Conservation (phyloP, 2,888 invertebrate genomes). For the Nycteola revayana region DNA sequence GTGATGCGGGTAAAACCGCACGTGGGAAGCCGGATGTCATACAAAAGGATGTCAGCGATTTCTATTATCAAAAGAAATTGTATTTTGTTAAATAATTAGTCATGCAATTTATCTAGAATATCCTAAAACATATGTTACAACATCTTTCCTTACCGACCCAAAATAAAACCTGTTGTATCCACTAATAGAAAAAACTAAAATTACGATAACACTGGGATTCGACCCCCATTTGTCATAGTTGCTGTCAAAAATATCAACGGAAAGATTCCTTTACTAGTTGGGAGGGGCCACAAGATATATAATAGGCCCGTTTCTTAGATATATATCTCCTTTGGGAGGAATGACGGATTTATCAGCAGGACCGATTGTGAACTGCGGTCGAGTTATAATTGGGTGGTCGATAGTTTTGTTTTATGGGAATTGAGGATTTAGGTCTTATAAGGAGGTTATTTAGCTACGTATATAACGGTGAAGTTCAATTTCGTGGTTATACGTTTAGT, state of each 20-base stretch:
- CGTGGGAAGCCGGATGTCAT: too few relatives aligned
- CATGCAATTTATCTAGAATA: too few relatives aligned
- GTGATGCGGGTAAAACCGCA: too few relatives aligned
- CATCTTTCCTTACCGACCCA: too few relatives aligned
- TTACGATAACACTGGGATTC: slow-evolving; percentile 29
- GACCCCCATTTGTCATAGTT: slow-evolving; percentile 31
- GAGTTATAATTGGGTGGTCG: slow-evolving; percentile 19
- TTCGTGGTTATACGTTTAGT: too few relatives aligned
- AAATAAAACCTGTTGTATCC: slow-evolving; percentile 38
- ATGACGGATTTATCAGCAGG: slow-evolving; percentile 35
- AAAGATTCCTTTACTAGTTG: slow-evolving; percentile 32
- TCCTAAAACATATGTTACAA: too few relatives aligned
- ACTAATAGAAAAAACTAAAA: slow-evolving; percentile 29
- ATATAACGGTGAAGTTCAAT: too few relatives aligned
- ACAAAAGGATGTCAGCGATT: too few relatives aligned
- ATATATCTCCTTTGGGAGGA: slow-evolving; percentile 29
- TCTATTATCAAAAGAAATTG: too few relatives aligned
- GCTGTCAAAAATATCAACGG: slow-evolving; percentile 43
- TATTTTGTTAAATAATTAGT: too few relatives aligned
- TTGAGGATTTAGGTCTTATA: too few relatives aligned
- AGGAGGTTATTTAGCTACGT: too few relatives aligned
- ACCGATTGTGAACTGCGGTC: slow-evolving; percentile 28
- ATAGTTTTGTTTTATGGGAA: slow-evolving; percentile 1
- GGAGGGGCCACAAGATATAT: slow-evolving; percentile 36
- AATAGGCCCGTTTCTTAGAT: slow-evolving; percentile 19